Percentiles rank a stretch among this genome's conserved stretches.
These are phyloP conservation scores for Neosilurus mollespiculum DNA, from an alignment of 2,797 vertebrate genomes.

Conservation along the genomic window DNA sequence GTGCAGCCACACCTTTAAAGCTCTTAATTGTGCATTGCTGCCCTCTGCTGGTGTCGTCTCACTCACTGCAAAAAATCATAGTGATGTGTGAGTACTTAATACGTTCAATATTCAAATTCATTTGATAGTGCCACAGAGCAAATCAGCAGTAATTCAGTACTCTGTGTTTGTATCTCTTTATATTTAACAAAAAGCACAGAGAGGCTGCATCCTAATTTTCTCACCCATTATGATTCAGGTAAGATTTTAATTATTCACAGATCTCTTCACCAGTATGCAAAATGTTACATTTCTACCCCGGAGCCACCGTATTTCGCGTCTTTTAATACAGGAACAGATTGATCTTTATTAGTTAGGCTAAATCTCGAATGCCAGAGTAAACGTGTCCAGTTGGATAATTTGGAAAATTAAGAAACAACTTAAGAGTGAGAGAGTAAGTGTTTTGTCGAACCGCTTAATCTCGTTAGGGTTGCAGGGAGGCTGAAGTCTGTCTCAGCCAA, in stretches of 20 bases:
- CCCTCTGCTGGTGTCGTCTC: slow-evolving; percentile 56
- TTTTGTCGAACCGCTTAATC: too few species aligned
- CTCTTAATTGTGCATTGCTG: slow-evolving; percentile 42
- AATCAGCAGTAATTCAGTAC: not conserved
- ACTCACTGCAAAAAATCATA: not conserved
- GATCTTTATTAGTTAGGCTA: not conserved
- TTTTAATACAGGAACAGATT: not conserved
- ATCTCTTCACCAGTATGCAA: not conserved
- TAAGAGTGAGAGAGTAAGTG: not conserved
- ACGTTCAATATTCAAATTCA: not conserved
- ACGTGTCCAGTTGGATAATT: not conserved
- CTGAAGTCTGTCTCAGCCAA: too few species aligned
- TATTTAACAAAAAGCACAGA: not conserved
- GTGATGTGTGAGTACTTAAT: not conserved
- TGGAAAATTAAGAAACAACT: not conserved
- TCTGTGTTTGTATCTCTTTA: not conserved
- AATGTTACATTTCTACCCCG: not conserved
- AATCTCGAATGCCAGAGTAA: not conserved
- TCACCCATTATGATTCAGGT: not conserved
- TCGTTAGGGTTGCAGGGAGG: too few species aligned
- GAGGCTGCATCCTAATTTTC: not conserved
- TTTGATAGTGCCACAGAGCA: not conserved
- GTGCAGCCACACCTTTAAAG: slow-evolving; percentile 36
- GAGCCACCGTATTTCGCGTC: not conserved
- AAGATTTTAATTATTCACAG: not conserved